Conservation (phyloP, 1,140 invertebrate genomes). For the Tetragnatha versicolor region DNA sequence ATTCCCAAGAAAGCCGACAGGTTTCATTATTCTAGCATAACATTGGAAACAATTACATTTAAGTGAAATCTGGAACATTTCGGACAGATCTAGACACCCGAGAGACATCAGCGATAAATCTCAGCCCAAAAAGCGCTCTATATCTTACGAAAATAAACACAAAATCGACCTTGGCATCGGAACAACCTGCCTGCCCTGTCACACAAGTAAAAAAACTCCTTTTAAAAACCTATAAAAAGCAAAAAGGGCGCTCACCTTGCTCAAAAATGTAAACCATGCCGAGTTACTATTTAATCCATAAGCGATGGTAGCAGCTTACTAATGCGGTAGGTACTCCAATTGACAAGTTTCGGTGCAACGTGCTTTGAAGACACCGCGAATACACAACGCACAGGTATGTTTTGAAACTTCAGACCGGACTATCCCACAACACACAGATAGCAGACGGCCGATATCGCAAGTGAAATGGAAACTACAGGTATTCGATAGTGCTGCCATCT, state of each 20-base stretch:
- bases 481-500: neutral
- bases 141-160: neutral
- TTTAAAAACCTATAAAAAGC: neutral
- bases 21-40: too few relatives aligned
- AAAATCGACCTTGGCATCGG: neutral
- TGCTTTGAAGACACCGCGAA: neutral
- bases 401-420: too few relatives aligned
- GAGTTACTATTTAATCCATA: neutral
- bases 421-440: too few relatives aligned
- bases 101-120: too few relatives aligned
- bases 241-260: conserved; percentile 11
- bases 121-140: too few relatives aligned
- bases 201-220: neutral
- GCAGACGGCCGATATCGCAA: neutral
- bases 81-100: too few relatives aligned
- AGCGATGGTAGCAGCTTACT: neutral
- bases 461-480: neutral
- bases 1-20: too few relatives aligned
- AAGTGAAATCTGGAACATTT: too few relatives aligned
- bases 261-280: neutral
- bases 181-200: neutral
- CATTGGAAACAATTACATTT: too few relatives aligned
- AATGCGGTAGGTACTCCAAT: too few relatives aligned
- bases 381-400: neutral
- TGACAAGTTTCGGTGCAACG: too few relatives aligned